Evolutionary conservation across 2,888 invertebrate genomes (phyloP), one percentile per base, ranked within the genome.

Genomic region (Machimus rusticus): DNA sequence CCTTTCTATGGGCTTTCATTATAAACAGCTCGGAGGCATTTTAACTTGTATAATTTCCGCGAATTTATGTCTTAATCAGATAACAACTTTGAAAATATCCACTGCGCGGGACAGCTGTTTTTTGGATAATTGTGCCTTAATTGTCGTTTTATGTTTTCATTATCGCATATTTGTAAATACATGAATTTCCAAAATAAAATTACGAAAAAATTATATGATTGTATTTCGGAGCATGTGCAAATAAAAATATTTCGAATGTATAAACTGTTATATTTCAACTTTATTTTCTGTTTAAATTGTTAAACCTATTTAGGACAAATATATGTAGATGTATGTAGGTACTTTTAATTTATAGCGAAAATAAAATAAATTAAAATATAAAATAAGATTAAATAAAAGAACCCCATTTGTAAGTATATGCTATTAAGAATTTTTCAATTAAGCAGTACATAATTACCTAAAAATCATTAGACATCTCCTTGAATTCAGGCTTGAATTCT

Each of bases 1-100:
- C 12, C 78, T n/a, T 78, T 78, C 78, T 43, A 78, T 78, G 78
- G 78, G 19, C 43, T 39, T 78, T 78, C 39, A 78, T 78, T 78
- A 46, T 78, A 78, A 78, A 78, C 23, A 39, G 78, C 78, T 78
- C 19, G n/a, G 23, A 46, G 78, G 78, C 43, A 78, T 43, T 78
- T 78, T 43, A 78, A 39, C 43, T 78, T 39, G 78, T 43, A 78
- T 19, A 78, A 78, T 78, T 78, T 78, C 46, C 43, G 78, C 43
- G 14, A 78, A 78, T 78, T 78, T 43, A 78, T 78, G 78, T 78
- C 78, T 78, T 78, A 43, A 78, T 43, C 16, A 78, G 78, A 78
- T 43, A 78, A 78, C 37, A 78, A 37, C 39, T 39, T 43, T 28
- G 19, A 78, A 37, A 78, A 23, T 43, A 76, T 78, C 37, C 5